Evolutionary conservation across 2,113 vertebrate genomes (phyloP).

Genomic region (Callospermophilus lateralis): DNA sequence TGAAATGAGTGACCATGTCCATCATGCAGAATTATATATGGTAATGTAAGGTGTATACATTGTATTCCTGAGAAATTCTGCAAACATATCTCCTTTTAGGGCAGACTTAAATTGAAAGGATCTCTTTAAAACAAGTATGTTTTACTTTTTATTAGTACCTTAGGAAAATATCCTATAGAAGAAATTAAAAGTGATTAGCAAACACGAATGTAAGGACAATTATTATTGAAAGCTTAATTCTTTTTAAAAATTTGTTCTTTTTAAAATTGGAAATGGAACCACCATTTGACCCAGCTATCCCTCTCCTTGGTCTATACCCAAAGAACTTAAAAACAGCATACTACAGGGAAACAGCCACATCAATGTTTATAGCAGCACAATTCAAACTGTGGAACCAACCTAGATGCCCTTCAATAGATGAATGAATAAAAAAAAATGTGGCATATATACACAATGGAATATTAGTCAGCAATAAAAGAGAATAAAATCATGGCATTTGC

Average conservation of each 20-base stretch:
- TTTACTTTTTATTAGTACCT: conserved; percentile 18
- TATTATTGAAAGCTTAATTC: conserved; percentile 8
- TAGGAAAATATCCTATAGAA: conserved; percentile 45
- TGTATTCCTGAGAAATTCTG: not conserved
- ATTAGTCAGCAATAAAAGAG: no score
- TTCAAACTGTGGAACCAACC: no score
- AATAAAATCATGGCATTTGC: no score
- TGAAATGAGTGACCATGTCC: not conserved
- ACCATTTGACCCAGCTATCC: no score
- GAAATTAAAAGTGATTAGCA: conserved; percentile 40
- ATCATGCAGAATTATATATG: not conserved
- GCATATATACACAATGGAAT: no score
- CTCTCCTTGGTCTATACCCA: no score
- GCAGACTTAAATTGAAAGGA: conserved; percentile 13
- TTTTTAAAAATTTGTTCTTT: not conserved
- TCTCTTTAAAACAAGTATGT: conserved; percentile 16
- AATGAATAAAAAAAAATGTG: no score
- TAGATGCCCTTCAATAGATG: no score
- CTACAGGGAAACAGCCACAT: no score
- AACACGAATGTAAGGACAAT: conserved; percentile 25
- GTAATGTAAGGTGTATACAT: not conserved
- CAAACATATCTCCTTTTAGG: conserved; percentile 18
- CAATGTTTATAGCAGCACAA: no score
- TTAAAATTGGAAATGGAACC: no score
- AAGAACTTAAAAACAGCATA: no score